Evolutionary conservation across 37 sponge, comb jelly and placozoan genomes (phyloP).

Genomic region (Cliona cf. orientalis): DNA sequence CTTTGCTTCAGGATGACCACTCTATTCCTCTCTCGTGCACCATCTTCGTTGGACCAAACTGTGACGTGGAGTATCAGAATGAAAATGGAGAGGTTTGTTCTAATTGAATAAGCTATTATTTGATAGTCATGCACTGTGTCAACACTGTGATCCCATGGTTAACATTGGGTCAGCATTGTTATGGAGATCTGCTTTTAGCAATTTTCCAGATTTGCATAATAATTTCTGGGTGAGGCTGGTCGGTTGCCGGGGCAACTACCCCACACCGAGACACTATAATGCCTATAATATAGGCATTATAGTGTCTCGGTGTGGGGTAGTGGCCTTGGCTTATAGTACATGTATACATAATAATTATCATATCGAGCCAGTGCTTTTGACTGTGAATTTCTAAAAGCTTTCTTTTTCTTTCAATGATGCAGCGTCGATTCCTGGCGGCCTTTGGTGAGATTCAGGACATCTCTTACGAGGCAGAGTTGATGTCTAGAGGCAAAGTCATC

Average conservation of each 20-base stretch:
- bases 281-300: background rate
- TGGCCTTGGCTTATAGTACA: too few relatives aligned
- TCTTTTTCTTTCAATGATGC: background rate
- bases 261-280: background rate
- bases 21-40: constrained; percentile 32
- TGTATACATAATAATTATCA: too few relatives aligned
- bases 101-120: too few relatives aligned
- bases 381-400: background rate
- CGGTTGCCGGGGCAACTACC: too few relatives aligned
- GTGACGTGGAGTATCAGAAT: constrained; percentile 56
- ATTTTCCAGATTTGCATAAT: too few relatives aligned
- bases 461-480: constrained; percentile 52
- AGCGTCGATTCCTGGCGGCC: constrained; percentile 40
- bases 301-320: too few relatives aligned
- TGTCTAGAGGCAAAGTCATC: constrained; percentile 54
- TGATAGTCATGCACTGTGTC: too few relatives aligned
- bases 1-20: constrained; percentile 49
- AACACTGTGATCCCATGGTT: too few relatives aligned
- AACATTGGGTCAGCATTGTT: too few relatives aligned
- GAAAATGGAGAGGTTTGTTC: constrained; percentile 45
- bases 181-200: too few relatives aligned
- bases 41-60: constrained; percentile 73
- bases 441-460: constrained; percentile 67
- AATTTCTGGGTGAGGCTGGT: too few relatives aligned
- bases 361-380: background rate